Evolutionary conservation across 2,888 invertebrate genomes (phyloP).

Genomic region (Cheilosia vulpina): DNA sequence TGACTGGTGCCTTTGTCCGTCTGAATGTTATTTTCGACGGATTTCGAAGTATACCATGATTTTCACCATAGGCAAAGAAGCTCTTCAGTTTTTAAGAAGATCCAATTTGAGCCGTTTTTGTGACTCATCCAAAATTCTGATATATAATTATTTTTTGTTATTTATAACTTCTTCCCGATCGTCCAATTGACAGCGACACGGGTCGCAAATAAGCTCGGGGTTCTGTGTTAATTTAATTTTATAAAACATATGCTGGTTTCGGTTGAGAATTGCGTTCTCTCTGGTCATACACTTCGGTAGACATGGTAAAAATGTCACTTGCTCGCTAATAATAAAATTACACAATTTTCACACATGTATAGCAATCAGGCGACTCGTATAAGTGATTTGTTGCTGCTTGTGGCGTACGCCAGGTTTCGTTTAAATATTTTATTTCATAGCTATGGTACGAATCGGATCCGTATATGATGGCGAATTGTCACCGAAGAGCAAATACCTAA

Average conservation of each 20-base stretch:
- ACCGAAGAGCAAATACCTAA: background rate
- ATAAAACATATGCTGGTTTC: background rate
- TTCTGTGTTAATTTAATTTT: background rate
- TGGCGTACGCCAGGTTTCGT: constrained; percentile 2
- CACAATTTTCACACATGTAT: background rate
- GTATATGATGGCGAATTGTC: background rate
- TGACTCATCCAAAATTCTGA: no score
- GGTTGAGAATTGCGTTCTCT: background rate
- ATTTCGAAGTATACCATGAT: no score
- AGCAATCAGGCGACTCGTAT: background rate
- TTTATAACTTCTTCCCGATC: no score
- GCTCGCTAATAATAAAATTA: constrained; percentile 19
- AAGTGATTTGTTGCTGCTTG: background rate
- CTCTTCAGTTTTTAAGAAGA: no score
- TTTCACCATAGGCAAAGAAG: no score
- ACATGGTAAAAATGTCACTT: constrained; percentile 27
- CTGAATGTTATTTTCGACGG: no score
- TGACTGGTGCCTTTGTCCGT: no score
- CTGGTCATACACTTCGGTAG: background rate
- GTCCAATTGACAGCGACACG: no score
- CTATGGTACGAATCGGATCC: background rate
- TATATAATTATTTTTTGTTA: no score
- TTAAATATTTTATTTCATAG: background rate
- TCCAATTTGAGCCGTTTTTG: no score
- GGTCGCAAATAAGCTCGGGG: background rate